Evolutionary conservation across 2,113 vertebrate species (phyloP).

Genomic region (Microcebus lehilahytsara): DNA sequence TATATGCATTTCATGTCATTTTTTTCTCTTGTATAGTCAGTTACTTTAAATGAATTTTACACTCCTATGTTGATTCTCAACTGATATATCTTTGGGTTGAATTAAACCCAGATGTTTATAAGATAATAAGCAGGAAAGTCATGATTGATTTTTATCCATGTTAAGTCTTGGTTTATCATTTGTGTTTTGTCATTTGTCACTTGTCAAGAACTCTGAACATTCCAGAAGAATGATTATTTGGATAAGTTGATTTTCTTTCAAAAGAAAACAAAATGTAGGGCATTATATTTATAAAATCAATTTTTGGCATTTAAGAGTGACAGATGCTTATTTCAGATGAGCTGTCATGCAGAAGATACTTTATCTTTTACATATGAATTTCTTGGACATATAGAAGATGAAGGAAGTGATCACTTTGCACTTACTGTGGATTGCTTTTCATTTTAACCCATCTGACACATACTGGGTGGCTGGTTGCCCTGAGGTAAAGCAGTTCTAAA

Average conservation of each 20-base stretch:
- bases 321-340: slow-evolving; percentile 29
- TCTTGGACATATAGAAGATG: background rate
- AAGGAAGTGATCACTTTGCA: background rate
- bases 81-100: slow-evolving; percentile 41
- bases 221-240: slow-evolving; percentile 44
- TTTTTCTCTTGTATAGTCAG: slow-evolving; percentile 39
- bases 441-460: background rate
- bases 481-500: background rate
- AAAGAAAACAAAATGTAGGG: slow-evolving; percentile 35
- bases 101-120: slow-evolving; percentile 57
- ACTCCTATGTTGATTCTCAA: slow-evolving; percentile 6
- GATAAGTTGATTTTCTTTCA: slow-evolving; percentile 36
- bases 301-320: slow-evolving; percentile 22
- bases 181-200: slow-evolving; percentile 54
- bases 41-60: slow-evolving; percentile 57
- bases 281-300: slow-evolving; percentile 33
- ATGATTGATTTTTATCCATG: slow-evolving; percentile 44
- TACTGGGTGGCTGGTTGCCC: background rate
- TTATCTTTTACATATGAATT: background rate
- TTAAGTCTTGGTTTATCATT: slow-evolving; percentile 44
- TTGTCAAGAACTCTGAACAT: slow-evolving; percentile 58
- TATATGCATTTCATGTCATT: background rate
- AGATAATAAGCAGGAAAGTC: slow-evolving; percentile 42
- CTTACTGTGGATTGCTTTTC: background rate
- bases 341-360: background rate